These are phyloP conservation scores for Fopius arisanus DNA, from an alignment of 1,140 invertebrate species.

Conservation along the genomic window DNA sequence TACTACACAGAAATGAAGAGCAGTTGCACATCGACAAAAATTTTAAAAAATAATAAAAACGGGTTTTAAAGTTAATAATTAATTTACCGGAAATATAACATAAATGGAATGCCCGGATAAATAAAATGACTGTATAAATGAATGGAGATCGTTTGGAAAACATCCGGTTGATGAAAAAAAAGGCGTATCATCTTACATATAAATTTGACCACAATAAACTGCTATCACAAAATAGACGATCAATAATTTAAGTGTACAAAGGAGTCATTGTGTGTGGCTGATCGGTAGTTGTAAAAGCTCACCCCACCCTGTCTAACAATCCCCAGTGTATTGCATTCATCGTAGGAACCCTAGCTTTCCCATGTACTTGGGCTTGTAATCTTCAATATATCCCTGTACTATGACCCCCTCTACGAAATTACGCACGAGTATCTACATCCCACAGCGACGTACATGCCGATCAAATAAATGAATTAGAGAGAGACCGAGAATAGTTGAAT, in stretches of 20 bases:
- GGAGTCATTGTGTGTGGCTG: neutral
- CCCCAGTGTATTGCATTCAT: constrained; percentile 6
- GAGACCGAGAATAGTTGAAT: neutral
- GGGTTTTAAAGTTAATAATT: no score
- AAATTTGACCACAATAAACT: neutral
- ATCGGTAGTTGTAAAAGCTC: constrained; percentile 11
- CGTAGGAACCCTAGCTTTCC: constrained; percentile 6
- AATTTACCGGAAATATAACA: no score
- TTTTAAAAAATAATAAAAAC: no score
- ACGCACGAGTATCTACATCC: constrained; percentile 1
- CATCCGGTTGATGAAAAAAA: neutral
- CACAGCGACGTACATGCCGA: neutral
- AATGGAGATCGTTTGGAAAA: neutral
- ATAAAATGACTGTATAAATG: no score
- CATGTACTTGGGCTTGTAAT: constrained; percentile 14
- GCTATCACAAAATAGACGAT: neutral
- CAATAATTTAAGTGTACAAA: constrained; percentile 9
- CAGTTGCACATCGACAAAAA: no score
- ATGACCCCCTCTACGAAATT: neutral
- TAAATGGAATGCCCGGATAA: no score
- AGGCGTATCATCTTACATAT: neutral
- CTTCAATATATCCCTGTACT: neutral
- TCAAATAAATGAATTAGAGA: neutral
- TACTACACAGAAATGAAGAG: no score
- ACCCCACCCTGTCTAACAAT: neutral